Conservation (phyloP, 2,797 vertebrate genomes). For the Poeciliopsis gracilis region DNA sequence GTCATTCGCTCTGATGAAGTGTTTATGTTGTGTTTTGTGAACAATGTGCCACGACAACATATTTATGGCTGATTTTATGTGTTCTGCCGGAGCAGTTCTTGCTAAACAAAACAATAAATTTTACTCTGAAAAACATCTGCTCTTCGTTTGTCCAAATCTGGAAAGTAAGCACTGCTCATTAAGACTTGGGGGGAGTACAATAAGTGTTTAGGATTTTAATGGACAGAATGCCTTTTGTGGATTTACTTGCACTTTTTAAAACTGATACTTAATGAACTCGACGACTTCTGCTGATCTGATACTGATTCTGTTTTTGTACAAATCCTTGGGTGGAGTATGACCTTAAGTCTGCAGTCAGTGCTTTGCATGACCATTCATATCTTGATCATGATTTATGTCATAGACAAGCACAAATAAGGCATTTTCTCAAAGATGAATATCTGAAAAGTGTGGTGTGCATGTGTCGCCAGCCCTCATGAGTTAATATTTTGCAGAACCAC, state of each 20-base stretch:
- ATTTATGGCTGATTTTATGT: neutral
- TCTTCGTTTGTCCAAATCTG: conserved; percentile 2
- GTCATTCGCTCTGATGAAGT: conserved; percentile 15
- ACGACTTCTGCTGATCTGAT: conserved; percentile 19
- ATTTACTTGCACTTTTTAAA: conserved; percentile 19
- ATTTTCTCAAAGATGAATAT: neutral
- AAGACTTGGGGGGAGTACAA: neutral
- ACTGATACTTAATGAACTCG: conserved; percentile 29
- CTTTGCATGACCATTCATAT: neutral
- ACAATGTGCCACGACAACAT: neutral
- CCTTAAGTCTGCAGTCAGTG: neutral
- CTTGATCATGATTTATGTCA: neutral
- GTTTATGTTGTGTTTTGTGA: conserved; percentile 11
- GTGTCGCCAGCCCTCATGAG: neutral
- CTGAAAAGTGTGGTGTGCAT: neutral
- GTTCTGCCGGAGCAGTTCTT: neutral
- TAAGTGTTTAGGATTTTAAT: conserved; percentile 6
- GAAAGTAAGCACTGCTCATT: conserved; percentile 7
- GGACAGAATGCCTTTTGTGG: neutral
- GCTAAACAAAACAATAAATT: conserved; percentile 6
- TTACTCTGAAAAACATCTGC: conserved; percentile 4
- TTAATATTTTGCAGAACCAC: neutral
- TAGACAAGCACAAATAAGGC: neutral
- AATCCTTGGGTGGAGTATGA: conserved; percentile 30
- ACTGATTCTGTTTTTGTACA: conserved; percentile 29